Base-by-base conservation (phyloP, 1,140 invertebrate species). In the Drosophila funebris region DNA sequence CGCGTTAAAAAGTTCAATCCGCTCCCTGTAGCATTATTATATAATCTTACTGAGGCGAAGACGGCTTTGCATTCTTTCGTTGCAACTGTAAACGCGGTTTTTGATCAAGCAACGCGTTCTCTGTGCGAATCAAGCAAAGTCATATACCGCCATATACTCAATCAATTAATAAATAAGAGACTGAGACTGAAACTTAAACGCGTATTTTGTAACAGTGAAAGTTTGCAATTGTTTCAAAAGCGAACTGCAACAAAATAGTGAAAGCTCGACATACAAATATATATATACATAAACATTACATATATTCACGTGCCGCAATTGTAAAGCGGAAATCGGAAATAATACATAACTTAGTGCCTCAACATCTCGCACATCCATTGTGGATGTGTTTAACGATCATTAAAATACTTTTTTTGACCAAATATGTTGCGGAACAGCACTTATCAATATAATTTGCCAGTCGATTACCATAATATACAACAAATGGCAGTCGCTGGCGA, bases 401-500 rank as follows among this genome's bases (percentile, higher is more conserved):
- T 13, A 11, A 50, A 16, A 31, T 36, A 60, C 0, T 22, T 11
- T 31, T 27, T 24, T 7, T 20, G 27, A 54, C 24, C 16, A 48
- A 14, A 43, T 33, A 91, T 90, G 90, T 74, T 88, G 52, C 90
- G 90, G 52, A 90, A 90, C 66, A 58, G 73, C 60, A 76, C 71
- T 11, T 84, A 89, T 41, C 72, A 87, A 76, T 90, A 81, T 56
- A 91, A 91, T 76, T 64, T 90, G 69, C 85, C 90, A 63, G 77
- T 85, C 37, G 90, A 91, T 69, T 91, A 90, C 73, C 87, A 89
- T 44, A 91, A 91, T 53, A 78, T 91, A 14, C 90, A 91, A 52
- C 90, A 91, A 63, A 91, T 91, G 90, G 90, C 90, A 70, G 77
- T 91, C 52, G 87, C 88, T 73, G 94, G 94, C 61, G 94, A 94